Base-by-base conservation (phyloP, 2,888 invertebrate genomes). In the Adineta ricciae region DNA sequence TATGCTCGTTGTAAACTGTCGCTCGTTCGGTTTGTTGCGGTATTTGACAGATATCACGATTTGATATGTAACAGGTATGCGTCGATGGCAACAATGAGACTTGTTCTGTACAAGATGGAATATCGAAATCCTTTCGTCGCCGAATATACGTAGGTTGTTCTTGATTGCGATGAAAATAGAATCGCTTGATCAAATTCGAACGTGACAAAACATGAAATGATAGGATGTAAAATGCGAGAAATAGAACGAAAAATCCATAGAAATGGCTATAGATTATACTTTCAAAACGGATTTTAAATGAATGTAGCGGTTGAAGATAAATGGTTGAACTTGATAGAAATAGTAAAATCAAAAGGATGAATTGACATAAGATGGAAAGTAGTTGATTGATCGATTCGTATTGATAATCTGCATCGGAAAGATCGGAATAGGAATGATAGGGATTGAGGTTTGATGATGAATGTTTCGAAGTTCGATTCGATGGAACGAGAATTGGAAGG, bases 161-260 rank as follows among this genome's bases (percentile, higher is more conserved):
- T 7, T 78, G 38, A 36, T 78, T 78, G 0, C 41, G 5, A 7
- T 78, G 36, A 24, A n/a, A 41, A 41, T 38, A 41, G n/a, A 36
- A 64, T 5, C 16, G 27, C 41, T 11, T 38, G 2, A 78, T 78
- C 24, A 41, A 24, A 78, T 78, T 16, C 2, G 24, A 36, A 24
- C 32, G 41, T 41, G 19, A 78, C 41, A 78, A 78, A 38, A 78
- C 38, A 78, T 78, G 32, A 78, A 41, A 78, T 41, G n/a, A n/a
- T 41, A 78, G 8, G 24, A n/a, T 78, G 41, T 41, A 78, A 9
- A 41, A 41, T 41, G 78, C 38, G 14, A 78, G 41, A n/a, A 78
- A 24, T 78, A 78, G 4, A 78, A 78, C 78, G 41, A 78, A 41
- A 41, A n/a, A 41, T n/a, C 78, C 78, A 78, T 78, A 78, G 24